Base-by-base conservation (phyloP, 1,140 invertebrate species). In the Augochlora pura region DNA sequence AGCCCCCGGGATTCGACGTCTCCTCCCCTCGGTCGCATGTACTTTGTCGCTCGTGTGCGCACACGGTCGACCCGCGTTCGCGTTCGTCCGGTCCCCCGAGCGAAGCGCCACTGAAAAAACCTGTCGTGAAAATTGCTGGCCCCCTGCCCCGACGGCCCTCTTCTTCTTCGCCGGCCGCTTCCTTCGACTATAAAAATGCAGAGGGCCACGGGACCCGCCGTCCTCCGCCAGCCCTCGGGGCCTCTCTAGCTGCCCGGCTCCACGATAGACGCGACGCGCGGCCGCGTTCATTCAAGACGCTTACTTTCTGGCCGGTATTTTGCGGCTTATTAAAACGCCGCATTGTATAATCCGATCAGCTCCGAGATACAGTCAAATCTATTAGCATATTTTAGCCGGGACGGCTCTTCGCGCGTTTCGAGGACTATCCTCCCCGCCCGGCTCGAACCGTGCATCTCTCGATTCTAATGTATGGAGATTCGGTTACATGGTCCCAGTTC, bases 111-210 rank as follows among this genome's bases (percentile, higher is more conserved):
- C 52, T 42, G 52, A 82, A 82, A 71, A 82, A 83, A 81, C 74
- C 68, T 46, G 66, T 66, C 78, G 65, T 73, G 77, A 83, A 83
- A 83, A 83, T 83, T 57, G 21, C 38, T 39, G 38, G 8, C 8
- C 62, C 27, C 54, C 14, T 18, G 4, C 3, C 10, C 42, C 10
- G 9, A 46, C 42, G 12, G 42, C 12, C 42, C 10, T 46, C 42
- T 46, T 46, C 14, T 52, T 18, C 49, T 14, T 52, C 49, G n/a
- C n/a, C n/a, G 2, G 0, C 12, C 42, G 42, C 42, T 46, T 21
- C 9, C 21, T 57, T 21, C 54, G 7, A 38, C 59, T 39, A 49
- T 32, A 32, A 70, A 60, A 46, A 71, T 71, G 54, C 54, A 71
- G 38, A 69, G 38, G 14, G 18, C 38, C 6, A 10, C 39, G 9